Base-by-base conservation (phyloP, 2,113 vertebrate genomes). In the Montifringilla adamsi region DNA sequence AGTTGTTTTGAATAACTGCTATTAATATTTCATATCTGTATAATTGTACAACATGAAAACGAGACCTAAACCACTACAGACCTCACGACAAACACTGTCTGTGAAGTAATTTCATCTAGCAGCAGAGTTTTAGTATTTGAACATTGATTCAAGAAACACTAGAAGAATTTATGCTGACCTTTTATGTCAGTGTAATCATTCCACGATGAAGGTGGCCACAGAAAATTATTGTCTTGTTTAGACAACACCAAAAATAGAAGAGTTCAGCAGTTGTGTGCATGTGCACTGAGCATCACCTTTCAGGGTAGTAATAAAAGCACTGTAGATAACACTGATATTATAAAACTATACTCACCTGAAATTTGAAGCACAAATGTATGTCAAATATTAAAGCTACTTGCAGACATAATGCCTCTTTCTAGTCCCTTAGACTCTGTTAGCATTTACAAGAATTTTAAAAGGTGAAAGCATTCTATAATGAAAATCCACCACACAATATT, bases 171-270 rank as follows among this genome's bases (percentile, higher is more conserved):
- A 50, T 46, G 7, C 12, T 8, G 8, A 87, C 39, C 20, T 67
- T 58, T 68, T 19, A 39, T 23, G n/a, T 35, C 56, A 56, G 6
- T 28, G 35, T 72, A 74, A 74, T 70, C 52, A 81, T 43, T 77
- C 33, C 39, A 63, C 0, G 0, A 10, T 8, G 13, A 55, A 93
- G 18, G 47, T 13, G 24, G 19, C 15, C 60, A 82, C 46, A 41
- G 26, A 81, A 79, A 89, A 89, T 44, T 24, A 44, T 52, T 46
- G 27, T 70, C 56, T 69, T 60, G 4, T 56, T 87, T 70, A 86
- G 22, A 46, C 18, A 53, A 10, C 18, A 35, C 30, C 50, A 89
- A 55, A 81, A 75, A 64, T 0, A 82, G 55, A 76, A 68, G 11
- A 66, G 23, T 31, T 81, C 15, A 13, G 55, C 31, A 70, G 13